These are phyloP conservation scores for Nibea coibor DNA, from an alignment of 2,113 vertebrate species.

Conservation along the genomic window DNA sequence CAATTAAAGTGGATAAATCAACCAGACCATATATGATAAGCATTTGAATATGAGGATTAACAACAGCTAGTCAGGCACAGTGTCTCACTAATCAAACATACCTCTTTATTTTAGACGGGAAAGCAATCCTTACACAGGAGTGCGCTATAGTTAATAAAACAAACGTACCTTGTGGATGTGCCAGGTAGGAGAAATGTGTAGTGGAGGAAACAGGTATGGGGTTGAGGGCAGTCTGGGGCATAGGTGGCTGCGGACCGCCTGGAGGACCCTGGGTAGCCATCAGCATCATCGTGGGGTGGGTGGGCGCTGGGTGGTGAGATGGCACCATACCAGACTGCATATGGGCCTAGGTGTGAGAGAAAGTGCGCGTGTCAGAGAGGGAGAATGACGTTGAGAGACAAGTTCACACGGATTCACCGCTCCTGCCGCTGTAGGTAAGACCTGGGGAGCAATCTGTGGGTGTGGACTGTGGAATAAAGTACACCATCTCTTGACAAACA, in stretches of 20 bases:
- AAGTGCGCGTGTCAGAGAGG: not conserved
- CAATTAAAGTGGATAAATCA: not conserved
- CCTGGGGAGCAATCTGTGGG: not conserved
- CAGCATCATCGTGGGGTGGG: constrained; percentile 97
- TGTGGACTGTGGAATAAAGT: not conserved
- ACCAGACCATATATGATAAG: too few relatives aligned
- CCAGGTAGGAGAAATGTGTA: constrained; percentile 86
- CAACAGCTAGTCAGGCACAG: too few relatives aligned
- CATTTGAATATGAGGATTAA: not conserved
- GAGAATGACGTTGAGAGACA: constrained; percentile 6
- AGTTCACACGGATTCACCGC: not conserved
- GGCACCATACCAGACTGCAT: constrained; percentile 98
- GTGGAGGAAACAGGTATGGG: constrained; percentile 91
- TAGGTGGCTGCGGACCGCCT: constrained; percentile 92
- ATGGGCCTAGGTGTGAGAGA: constrained; percentile 87
- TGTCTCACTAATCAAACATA: not conserved
- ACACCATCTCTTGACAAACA: not conserved
- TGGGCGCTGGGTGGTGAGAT: constrained; percentile 90
- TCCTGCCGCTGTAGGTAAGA: not conserved
- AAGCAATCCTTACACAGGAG: not conserved
- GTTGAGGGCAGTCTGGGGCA: constrained; percentile 95
- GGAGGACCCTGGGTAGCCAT: constrained; percentile 95
- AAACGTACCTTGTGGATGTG: constrained; percentile 82
- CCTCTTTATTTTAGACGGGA: too few relatives aligned
- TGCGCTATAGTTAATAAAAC: not conserved